phyloP scores from a whole-genome alignment of 2,888 invertebrate species.

The Drosophila monieri region DNA sequence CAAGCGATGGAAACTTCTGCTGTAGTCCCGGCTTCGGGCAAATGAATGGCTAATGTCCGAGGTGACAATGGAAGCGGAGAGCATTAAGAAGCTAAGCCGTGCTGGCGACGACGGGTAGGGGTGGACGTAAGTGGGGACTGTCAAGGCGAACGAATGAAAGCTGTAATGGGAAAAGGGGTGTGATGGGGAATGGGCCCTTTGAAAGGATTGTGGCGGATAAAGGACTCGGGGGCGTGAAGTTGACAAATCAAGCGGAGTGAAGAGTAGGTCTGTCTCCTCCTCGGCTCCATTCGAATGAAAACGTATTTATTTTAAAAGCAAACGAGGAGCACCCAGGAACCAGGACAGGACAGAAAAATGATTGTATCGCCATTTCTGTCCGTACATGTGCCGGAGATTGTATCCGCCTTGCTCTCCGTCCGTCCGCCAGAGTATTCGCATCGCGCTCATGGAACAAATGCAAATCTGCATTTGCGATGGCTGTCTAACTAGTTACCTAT shows the following conservation, averaged over 20 bases:
- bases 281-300: conserved; percentile 64
- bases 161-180: conserved; percentile 36
- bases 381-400: conserved; percentile 26
- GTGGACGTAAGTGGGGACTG: conserved; percentile 13
- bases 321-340: conserved; percentile 39
- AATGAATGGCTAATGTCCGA: conserved; percentile 60
- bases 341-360: conserved; percentile 39
- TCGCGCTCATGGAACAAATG: conserved; percentile 55
- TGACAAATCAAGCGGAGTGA: conserved; percentile 61
- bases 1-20: background rate
- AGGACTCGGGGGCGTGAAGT: conserved; percentile 41
- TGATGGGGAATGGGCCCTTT: background rate
- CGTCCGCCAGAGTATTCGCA: conserved; percentile 27
- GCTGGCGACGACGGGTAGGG: conserved; percentile 2
- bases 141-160: conserved; percentile 58
- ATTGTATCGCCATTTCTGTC: conserved; percentile 45
- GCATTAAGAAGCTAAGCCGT: conserved; percentile 23
- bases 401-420: conserved; percentile 54
- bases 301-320: conserved; percentile 57
- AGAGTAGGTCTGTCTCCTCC: conserved; percentile 3
- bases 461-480: conserved; percentile 62
- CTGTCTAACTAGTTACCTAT: conserved; percentile 64
- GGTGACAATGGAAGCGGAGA: conserved; percentile 52
- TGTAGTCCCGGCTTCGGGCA: conserved; percentile 9
- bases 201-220: conserved; percentile 8